phyloP scores from a whole-genome alignment of 2,888 invertebrate species.

The Chirona hameri region DNA sequence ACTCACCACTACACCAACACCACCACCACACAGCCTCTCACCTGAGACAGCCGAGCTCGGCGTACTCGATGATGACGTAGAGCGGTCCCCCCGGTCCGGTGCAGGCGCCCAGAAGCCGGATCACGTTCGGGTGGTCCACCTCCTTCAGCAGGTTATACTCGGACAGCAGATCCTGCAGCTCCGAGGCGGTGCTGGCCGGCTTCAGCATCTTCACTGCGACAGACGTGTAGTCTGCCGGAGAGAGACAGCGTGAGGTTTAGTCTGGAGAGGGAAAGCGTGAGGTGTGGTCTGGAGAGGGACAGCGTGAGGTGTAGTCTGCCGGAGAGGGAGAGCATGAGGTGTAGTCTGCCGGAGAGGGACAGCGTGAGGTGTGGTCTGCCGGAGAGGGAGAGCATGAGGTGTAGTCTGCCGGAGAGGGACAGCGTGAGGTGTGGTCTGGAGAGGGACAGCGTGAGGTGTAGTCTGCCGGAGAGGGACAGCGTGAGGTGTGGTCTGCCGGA shows the following conservation, averaged over 20 bases:
- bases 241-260: background rate
- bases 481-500: no score
- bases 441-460: no score
- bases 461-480: no score
- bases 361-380: no score
- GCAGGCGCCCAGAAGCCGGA: conserved; percentile 70
- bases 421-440: no score
- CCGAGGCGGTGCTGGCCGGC: conserved; percentile 62
- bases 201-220: conserved; percentile 74
- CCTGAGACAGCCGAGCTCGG: conserved; percentile 66
- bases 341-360: no score
- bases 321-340: no score
- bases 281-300: no score
- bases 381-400: no score
- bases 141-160: conserved; percentile 75
- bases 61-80: conserved; percentile 74
- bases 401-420: no score
- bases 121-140: conserved; percentile 74
- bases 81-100: conserved; percentile 65
- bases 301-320: no score
- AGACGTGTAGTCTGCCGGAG: conserved; percentile 56
- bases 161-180: conserved; percentile 69
- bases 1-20: background rate
- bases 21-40: conserved; percentile 32
- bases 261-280: no score